These are phyloP conservation scores for Digitonthophagus gazella DNA, from an alignment of 2,888 invertebrate genomes.

Conservation along the genomic window DNA sequence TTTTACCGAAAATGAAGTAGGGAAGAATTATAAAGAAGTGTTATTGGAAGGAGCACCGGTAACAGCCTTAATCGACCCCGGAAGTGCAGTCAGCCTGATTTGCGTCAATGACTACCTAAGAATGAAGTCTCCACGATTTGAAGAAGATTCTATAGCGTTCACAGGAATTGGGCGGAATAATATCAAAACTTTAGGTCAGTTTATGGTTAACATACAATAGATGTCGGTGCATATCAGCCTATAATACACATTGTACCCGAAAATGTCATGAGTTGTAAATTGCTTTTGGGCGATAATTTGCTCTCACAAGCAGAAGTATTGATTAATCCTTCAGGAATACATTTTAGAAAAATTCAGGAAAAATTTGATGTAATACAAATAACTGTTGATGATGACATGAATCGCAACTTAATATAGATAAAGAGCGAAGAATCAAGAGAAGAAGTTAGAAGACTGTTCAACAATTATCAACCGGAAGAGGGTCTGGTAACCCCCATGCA, in stretches of 20 bases:
- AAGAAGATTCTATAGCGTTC: conserved; percentile 15
- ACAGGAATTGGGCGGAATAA: conserved; percentile 17
- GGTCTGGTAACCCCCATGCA: conserved; percentile 32
- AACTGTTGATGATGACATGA: conserved; percentile 8
- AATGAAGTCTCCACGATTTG: conserved; percentile 4
- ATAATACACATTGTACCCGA: conserved; percentile 21
- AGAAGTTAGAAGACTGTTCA: conserved; percentile 27
- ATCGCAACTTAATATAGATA: neutral
- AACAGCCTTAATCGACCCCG: conserved; percentile 24
- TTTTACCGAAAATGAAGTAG: neutral
- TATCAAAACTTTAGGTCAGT: conserved; percentile 17
- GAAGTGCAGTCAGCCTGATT: conserved; percentile 22
- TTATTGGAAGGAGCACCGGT: neutral
- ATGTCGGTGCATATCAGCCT: neutral
- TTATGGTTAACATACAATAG: neutral
- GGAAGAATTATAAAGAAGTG: conserved; percentile 1
- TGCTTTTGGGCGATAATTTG: conserved; percentile 20
- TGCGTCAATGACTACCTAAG: neutral
- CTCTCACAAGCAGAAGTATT: neutral
- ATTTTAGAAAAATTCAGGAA: neutral
- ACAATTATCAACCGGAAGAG: conserved; percentile 33
- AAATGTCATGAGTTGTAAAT: conserved; percentile 9
- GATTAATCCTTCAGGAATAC: neutral
- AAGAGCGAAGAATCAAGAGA: conserved; percentile 1
- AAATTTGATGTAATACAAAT: neutral